phyloP scores from a whole-genome alignment of 2,113 vertebrate genomes.

The Thomomys bottae region DNA sequence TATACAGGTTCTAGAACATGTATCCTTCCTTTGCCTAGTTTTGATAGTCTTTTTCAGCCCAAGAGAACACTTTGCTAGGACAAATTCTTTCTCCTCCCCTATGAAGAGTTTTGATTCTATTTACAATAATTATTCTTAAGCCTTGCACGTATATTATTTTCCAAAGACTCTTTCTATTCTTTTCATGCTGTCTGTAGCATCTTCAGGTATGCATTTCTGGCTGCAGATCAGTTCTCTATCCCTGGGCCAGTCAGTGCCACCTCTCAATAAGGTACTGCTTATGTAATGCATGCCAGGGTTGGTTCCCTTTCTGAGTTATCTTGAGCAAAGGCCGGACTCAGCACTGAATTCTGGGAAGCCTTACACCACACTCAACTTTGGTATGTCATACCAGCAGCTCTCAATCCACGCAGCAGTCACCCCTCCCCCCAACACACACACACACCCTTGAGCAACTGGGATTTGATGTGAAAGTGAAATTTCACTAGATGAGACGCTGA shows the following conservation, averaged over 20 bases:
- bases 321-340: background rate
- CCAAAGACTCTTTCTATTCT: background rate
- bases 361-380: background rate
- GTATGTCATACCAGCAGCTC: background rate
- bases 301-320: background rate
- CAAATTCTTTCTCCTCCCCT: background rate
- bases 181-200: background rate
- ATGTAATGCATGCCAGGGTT: accelerated
- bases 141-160: background rate
- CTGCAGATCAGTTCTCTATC: background rate
- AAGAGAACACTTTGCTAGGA: background rate
- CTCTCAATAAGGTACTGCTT: background rate
- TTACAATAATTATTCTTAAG: background rate
- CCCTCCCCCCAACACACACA: background rate
- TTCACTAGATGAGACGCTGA: background rate
- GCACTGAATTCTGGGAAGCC: background rate
- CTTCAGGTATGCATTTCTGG: background rate
- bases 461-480: slow-evolving; percentile 47
- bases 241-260: background rate
- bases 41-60: background rate
- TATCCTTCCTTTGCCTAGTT: background rate
- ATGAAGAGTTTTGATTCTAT: background rate
- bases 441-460: background rate
- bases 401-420: background rate
- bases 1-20: background rate